Conservation (phyloP, 2,888 invertebrate genomes). For the Automeris io region DNA sequence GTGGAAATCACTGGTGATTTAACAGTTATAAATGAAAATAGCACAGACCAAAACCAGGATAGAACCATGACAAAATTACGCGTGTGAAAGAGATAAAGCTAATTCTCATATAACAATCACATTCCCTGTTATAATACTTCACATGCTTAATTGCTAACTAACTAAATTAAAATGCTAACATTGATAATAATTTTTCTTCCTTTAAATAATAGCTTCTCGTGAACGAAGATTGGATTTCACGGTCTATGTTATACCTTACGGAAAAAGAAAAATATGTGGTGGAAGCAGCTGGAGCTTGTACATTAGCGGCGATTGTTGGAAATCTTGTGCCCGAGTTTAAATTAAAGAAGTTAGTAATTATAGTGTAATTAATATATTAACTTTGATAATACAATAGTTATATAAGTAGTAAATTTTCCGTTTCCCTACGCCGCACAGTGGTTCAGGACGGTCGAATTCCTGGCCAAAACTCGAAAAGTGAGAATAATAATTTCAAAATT, state of each 20-base stretch:
- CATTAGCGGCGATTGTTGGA: slow-evolving; percentile 87
- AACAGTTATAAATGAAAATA: no score
- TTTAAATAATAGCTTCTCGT: slow-evolving; percentile 77
- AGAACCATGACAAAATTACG: no score
- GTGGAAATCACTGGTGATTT: no score
- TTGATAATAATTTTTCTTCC: neutral
- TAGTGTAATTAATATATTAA: neutral
- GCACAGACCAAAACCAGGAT: no score
- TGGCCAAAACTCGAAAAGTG: no score
- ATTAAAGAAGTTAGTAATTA: slow-evolving; percentile 81
- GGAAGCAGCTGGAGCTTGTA: slow-evolving; percentile 92
- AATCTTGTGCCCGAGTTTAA: slow-evolving; percentile 87
- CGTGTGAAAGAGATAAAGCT: no score
- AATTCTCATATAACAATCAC: no score
- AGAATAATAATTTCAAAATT: no score
- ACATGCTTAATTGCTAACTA: neutral
- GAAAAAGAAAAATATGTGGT: slow-evolving; percentile 91
- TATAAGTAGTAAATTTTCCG: no score
- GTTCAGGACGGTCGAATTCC: no score
- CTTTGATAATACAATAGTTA: neutral
- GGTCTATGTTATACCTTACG: slow-evolving; percentile 84
- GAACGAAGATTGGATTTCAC: slow-evolving; percentile 88
- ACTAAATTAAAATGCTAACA: neutral
- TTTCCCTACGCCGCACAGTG: no score
- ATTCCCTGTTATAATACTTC: neutral